Evolutionary conservation across 2,797 vertebrate species (phyloP).

Genomic region (Eupleurogrammus muticus): DNA sequence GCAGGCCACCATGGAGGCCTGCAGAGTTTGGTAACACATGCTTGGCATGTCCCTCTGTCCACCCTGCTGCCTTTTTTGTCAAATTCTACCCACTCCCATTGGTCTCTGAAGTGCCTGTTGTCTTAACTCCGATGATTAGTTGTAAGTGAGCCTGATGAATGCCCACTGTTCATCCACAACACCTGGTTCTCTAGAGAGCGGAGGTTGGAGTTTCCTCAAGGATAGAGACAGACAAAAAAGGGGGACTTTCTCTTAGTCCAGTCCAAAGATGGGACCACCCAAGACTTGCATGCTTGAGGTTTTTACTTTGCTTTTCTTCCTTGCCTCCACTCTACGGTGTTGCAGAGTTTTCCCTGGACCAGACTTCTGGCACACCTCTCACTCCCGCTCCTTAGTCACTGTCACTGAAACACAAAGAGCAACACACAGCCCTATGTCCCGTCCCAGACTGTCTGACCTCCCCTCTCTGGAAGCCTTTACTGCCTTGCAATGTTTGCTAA

Average conservation of each 20-base stretch:
- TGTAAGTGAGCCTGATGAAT: constrained; percentile 82
- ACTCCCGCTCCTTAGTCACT: constrained; percentile 78
- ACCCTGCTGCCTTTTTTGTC: constrained; percentile 63
- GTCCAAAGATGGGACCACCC: constrained; percentile 79
- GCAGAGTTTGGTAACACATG: constrained; percentile 68
- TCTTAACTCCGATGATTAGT: constrained; percentile 75
- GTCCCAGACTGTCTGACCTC: constrained; percentile 73
- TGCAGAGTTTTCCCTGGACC: constrained; percentile 77
- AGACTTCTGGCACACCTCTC: constrained; percentile 74
- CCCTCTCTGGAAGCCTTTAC: constrained; percentile 60
- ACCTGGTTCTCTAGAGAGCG: constrained; percentile 73
- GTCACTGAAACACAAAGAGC: constrained; percentile 79
- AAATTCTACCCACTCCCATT: constrained; percentile 49
- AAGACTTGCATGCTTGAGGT: constrained; percentile 79
- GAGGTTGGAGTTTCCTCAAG: constrained; percentile 56
- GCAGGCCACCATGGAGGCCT: constrained; percentile 77
- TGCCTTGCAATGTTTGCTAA: constrained; percentile 66
- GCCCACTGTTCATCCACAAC: constrained; percentile 76
- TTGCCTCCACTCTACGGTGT: constrained; percentile 69
- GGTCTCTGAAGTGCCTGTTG: constrained; percentile 57
- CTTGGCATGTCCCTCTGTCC: constrained; percentile 64
- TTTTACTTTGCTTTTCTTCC: constrained; percentile 78
- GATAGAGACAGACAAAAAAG: constrained; percentile 71
- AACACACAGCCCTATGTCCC: constrained; percentile 67
- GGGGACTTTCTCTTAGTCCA: constrained; percentile 68